Evolutionary conservation across 2,797 vertebrate species (phyloP), one percentile per base, ranked within the genome.

Genomic region (Pipistrellus nathusii): DNA sequence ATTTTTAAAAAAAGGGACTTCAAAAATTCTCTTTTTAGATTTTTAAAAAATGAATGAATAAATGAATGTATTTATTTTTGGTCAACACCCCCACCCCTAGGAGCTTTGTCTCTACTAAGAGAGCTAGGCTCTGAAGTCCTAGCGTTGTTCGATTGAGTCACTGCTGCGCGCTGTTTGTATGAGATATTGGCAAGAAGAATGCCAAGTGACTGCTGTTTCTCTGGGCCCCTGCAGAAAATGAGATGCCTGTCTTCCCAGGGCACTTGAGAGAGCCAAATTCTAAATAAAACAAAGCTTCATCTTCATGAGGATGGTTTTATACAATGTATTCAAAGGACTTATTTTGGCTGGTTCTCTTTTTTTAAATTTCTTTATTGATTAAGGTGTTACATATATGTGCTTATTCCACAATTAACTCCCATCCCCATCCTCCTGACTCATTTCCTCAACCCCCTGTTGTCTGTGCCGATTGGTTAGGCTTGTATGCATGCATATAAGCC

Each of bases 211-310:
- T 83, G 84, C 73, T 95, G 85, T 46, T 91, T 94, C 93, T 92
- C 82, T 25, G 78, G n/a, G 32, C 25, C 85, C 46, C 71, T 91
- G 91, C 8, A 53, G 87, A 94, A 95, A 94, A 93, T 30, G 64
- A 93, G 88, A 86, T 32, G 85, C 66, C 48, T 44, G 30, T 90
- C 77, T 97, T 91, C 59, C 25, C 53, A 85, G 92, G 84, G 73
- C 82, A 55, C 30, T 32, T 2, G 2, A 30, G 72, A 64, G 66
- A 94, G 93, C 82, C 83, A 76, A 44, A 62, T 77, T 91, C 91
- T 94, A 85, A 94, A 69, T 75, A 62, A 86, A 92, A 80, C 3
- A 72, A 35, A 83, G 30, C 68, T 17, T 27, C 8, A 20, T 93
- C 86, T 85, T 81, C 81, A 44, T 4, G 77, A 53, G 53, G n/a